These are phyloP conservation scores for Serrognathus titanus DNA, from an alignment of 2,888 invertebrate species.

Conservation along the genomic window DNA sequence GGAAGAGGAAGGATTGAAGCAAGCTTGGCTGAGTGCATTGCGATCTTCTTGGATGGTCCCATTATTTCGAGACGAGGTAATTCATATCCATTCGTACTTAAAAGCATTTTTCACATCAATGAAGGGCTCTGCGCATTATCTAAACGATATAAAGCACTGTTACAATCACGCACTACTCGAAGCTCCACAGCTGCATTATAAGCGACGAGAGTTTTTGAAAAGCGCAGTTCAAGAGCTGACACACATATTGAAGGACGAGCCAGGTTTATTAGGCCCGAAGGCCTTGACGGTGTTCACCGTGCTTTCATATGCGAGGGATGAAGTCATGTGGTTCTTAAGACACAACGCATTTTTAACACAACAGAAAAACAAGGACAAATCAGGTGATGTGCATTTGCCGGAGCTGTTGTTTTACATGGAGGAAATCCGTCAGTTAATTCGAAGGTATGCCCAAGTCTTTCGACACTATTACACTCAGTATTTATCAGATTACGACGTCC, in stretches of 20 bases:
- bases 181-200: conserved; percentile 88
- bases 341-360: conserved; percentile 94
- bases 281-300: conserved; percentile 95
- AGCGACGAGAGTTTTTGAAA: conserved; percentile 92
- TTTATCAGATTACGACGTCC: conserved; percentile 92
- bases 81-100: conserved; percentile 92
- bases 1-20: conserved; percentile 68
- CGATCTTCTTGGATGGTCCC: conserved; percentile 94
- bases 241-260: conserved; percentile 94
- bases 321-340: conserved; percentile 93
- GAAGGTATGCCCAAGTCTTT: conserved; percentile 66
- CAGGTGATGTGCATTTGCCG: conserved; percentile 91
- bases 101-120: conserved; percentile 90
- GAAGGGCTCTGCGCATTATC: conserved; percentile 89
- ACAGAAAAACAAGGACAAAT: conserved; percentile 75
- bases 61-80: conserved; percentile 94
- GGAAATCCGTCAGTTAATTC: conserved; percentile 88
- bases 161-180: conserved; percentile 87
- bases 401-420: conserved; percentile 98
- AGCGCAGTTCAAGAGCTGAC: conserved; percentile 94
- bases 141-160: conserved; percentile 94
- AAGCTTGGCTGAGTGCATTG: conserved; percentile 87
- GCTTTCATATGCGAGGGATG: conserved; percentile 91
- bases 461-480: conserved; percentile 96
- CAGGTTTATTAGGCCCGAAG: conserved; percentile 95